Conservation (phyloP, 2,113 vertebrate species). For the Platycercus adscitus region DNA sequence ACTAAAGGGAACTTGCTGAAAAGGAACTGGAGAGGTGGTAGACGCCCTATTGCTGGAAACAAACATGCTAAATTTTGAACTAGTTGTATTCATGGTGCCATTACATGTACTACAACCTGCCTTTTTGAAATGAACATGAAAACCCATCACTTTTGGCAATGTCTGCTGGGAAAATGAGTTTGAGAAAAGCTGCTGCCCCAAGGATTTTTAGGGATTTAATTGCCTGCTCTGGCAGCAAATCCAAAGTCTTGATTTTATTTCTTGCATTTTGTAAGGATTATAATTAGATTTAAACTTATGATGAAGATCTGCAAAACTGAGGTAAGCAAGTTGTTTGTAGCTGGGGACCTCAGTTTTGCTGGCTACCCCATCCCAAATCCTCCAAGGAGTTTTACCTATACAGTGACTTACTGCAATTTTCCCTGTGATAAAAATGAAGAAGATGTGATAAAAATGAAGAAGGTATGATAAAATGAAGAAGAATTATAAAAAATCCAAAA, state of each 20-base stretch:
- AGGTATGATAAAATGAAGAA: too few relatives aligned
- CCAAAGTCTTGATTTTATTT: background rate
- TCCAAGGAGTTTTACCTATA: background rate
- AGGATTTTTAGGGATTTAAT: background rate
- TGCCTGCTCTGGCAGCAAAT: background rate
- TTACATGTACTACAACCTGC: background rate
- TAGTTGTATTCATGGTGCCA: background rate
- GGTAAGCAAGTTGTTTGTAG: background rate
- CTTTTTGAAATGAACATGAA: background rate
- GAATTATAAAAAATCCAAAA: background rate
- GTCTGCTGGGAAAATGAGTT: background rate
- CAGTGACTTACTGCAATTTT: background rate
- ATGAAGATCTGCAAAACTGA: background rate
- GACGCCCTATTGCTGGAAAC: background rate
- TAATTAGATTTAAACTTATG: constrained; percentile 30
- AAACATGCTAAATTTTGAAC: background rate
- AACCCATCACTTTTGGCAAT: background rate
- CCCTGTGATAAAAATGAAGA: background rate
- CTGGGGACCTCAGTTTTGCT: background rate
- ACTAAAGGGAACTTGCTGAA: background rate
- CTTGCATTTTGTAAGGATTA: background rate
- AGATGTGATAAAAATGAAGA: background rate
- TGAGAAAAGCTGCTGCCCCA: background rate
- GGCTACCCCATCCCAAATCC: background rate
- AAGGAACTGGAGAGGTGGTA: background rate